Base-by-base conservation (phyloP, 2,797 vertebrate species). In the Pipistrellus pipistrellus region DNA sequence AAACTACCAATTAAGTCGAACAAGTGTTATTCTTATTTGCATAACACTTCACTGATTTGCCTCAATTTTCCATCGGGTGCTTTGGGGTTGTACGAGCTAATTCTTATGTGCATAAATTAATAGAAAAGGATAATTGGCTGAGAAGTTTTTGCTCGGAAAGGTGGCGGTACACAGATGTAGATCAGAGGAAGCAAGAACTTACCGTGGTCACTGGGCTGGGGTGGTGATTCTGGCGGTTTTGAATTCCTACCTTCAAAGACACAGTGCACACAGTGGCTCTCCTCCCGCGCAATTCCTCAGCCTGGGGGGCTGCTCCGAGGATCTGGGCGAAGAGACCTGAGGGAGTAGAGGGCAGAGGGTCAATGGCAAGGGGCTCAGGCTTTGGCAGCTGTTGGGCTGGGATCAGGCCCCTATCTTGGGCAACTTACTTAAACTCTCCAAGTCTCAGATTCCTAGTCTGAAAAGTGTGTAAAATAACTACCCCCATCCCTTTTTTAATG, bases 21-120 rank as follows among this genome's bases (percentile, higher is more conserved):
- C 86, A 93, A 89, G 73, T 73, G 89, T 59, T 96, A 89, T 91
- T 95, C 95, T 94, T 71, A 66, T 91, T 87, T 87, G 69, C 72
- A 95, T n/a, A 95, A 87, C 87, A 59, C 72, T 77, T 94, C 53
- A 14, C 82, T 76, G 90, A 90, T 96, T 86, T 30, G 71, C 88
- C 85, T 78, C 62, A 27, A 55, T 95, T 89, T 95, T 94, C 84
- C 73, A 44, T 91, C 91, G 91, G 93, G 77, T 91, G 91, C 91
- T 93, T 64, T 84, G 46, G 51, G 85, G 46, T 85, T 90, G 93
- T 72, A 84, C 87, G 87, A 93, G 69, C 92, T 84, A 92, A 96
- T 87, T 93, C 82, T 81, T 91, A 89, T 62, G 80, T 78, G 51
- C 46, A 75, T 85, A 94, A 78, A 89, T 94, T 95, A 88, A 66